Percentiles rank a stretch among this genome's conserved stretches.
Conservation (phyloP, 2,797 vertebrate genomes). For the Galagoides demidoff region DNA sequence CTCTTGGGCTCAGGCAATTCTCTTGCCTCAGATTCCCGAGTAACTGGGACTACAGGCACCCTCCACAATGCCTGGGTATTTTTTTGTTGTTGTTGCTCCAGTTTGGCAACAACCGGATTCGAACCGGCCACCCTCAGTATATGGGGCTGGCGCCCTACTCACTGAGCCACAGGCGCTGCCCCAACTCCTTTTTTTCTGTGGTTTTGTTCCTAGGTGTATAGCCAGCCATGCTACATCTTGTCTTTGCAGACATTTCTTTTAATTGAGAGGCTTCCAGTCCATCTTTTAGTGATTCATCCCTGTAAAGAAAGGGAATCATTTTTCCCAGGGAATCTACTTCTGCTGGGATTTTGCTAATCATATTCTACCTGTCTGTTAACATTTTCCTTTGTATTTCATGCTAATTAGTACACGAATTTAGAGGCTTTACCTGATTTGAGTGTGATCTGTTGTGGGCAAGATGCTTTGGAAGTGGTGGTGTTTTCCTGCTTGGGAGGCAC, state of each 20-base stretch:
- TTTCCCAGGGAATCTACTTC: not conserved
- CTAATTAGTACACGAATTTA: fast-evolving
- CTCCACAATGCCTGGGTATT: too few species aligned
- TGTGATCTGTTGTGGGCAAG: not conserved
- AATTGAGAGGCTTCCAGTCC: too few species aligned
- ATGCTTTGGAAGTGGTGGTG: not conserved
- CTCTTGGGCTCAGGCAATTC: too few species aligned
- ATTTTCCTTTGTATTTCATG: not conserved
- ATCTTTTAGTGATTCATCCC: not conserved
- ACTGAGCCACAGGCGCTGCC: too few species aligned
- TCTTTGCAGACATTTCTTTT: not conserved
- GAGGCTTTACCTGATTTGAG: not conserved
- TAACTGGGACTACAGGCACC: too few species aligned
- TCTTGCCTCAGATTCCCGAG: too few species aligned
- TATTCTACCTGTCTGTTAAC: too few species aligned
- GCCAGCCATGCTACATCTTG: too few species aligned
- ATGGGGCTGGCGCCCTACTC: too few species aligned
- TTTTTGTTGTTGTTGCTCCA: too few species aligned
- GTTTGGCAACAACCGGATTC: too few species aligned
- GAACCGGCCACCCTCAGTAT: too few species aligned
- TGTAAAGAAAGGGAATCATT: not conserved
- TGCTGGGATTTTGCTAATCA: not conserved
- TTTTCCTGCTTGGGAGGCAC: fast-evolving
- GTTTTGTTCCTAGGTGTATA: fast-evolving
- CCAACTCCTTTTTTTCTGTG: not conserved